phyloP scores from a whole-genome alignment of 2,888 invertebrate genomes.

The Dynastes hyllus region DNA sequence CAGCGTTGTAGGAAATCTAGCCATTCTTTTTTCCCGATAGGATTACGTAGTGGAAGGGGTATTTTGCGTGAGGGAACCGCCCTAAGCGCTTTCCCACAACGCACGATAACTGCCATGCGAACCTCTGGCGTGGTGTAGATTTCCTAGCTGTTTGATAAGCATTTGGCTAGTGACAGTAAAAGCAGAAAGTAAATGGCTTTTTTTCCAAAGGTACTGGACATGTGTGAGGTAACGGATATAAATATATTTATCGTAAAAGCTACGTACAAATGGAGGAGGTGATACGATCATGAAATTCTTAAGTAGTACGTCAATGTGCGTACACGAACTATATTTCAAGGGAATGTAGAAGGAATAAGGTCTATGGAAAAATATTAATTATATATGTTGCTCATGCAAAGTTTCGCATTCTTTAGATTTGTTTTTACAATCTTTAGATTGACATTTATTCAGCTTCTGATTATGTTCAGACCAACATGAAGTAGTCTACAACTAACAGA shows the following conservation, averaged over 20 bases:
- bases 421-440: too few species aligned
- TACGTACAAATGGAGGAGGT: neutral
- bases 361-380: too few species aligned
- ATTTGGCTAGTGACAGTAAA: constrained; percentile 3
- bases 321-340: too few species aligned
- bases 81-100: neutral
- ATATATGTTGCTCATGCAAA: too few species aligned
- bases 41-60: neutral
- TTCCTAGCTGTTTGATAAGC: neutral
- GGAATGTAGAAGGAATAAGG: too few species aligned
- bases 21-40: neutral
- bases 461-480: too few species aligned
- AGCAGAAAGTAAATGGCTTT: neutral
- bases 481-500: too few species aligned
- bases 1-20: neutral
- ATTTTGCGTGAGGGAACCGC: constrained; percentile 12
- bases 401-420: too few species aligned
- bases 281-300: neutral
- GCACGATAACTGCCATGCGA: constrained; percentile 26
- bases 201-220: neutral
- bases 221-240: neutral
- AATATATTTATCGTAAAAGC: neutral
- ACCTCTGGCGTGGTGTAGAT: constrained; percentile 6
- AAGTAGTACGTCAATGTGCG: too few species aligned
- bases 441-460: too few species aligned